phyloP scores from a whole-genome alignment of 2,797 vertebrate species.

The Helicolenus hilgendorfi region DNA sequence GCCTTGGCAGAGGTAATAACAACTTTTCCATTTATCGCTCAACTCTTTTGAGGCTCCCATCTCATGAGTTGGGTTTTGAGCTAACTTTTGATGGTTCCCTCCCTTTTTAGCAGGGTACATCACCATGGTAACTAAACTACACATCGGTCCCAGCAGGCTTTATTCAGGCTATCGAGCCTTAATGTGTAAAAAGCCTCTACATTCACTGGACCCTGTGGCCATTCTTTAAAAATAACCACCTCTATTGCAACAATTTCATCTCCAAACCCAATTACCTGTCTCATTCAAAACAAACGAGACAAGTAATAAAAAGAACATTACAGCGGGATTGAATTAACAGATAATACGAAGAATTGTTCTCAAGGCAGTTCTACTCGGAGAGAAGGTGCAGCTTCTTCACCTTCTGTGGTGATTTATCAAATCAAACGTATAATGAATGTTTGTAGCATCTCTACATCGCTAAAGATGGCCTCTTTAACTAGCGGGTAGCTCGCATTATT shows the following conservation, averaged over 20 bases:
- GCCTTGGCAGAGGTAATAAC: too few relatives aligned
- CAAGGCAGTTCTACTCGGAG: background rate
- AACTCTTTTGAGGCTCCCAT: background rate
- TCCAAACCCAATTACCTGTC: slow-evolving; percentile 36
- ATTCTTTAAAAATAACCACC: slow-evolving; percentile 22
- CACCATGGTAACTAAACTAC: background rate
- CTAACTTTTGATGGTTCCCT: background rate
- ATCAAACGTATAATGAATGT: slow-evolving; percentile 49
- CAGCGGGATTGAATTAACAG: background rate
- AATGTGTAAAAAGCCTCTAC: background rate
- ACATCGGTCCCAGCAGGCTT: background rate
- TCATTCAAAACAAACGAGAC: slow-evolving; percentile 36
- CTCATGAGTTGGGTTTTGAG: background rate
- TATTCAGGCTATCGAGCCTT: background rate
- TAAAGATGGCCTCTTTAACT: slow-evolving; percentile 47
- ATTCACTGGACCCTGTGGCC: background rate
- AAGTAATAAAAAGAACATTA: slow-evolving; percentile 7
- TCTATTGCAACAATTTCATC: slow-evolving; percentile 40
- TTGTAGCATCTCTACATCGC: slow-evolving; percentile 48
- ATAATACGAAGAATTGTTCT: background rate
- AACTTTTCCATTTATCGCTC: background rate
- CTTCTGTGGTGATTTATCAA: slow-evolving; percentile 56
- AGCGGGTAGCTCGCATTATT: slow-evolving; percentile 43
- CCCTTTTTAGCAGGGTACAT: background rate
- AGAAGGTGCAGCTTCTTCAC: slow-evolving; percentile 6